These are phyloP conservation scores for Erpobdella octoculata DNA, from an alignment of 2,888 invertebrate species.

Conservation along the genomic window DNA sequence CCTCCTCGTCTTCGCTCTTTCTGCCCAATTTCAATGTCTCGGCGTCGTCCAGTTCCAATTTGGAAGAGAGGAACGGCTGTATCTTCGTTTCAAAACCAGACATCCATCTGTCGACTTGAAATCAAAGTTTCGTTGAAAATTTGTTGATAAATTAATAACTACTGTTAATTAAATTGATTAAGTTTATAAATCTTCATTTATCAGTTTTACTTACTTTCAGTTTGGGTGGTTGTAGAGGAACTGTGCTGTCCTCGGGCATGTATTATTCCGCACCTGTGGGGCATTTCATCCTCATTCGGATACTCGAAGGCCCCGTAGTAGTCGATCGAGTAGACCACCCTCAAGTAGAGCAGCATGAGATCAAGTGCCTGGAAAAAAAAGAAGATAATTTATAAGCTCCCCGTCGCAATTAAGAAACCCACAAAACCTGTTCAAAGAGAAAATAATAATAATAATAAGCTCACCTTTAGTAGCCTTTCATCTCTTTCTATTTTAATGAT, in stretches of 20 bases:
- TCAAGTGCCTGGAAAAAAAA: conserved; percentile 58
- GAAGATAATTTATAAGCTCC: too few species aligned
- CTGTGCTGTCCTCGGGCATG: conserved; percentile 87
- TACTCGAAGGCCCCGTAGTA: conserved; percentile 98
- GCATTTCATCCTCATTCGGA: conserved; percentile 99
- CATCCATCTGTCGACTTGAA: conserved; percentile 53
- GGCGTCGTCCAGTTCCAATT: background rate
- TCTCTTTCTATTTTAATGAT: conserved; percentile 61
- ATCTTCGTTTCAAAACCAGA: conserved; percentile 77
- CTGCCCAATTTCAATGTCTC: background rate
- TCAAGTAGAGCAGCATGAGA: conserved; percentile 78
- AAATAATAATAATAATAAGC: conserved; percentile 28
- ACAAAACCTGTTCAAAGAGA: background rate
- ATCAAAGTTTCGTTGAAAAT: background rate
- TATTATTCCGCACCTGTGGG: conserved; percentile 94
- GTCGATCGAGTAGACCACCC: conserved; percentile 94
- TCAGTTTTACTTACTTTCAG: conserved; percentile 44
- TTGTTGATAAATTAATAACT: background rate
- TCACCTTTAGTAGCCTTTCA: conserved; percentile 64
- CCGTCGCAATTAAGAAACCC: background rate
- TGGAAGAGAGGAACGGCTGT: conserved; percentile 44
- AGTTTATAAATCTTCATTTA: background rate
- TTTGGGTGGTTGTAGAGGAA: conserved; percentile 61
- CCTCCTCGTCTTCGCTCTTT: conserved; percentile 38
- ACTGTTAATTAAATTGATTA: background rate